Evolutionary conservation across 2,113 vertebrate genomes (phyloP), one percentile per base, ranked within the genome.

Genomic region (Nibea albiflora): DNA sequence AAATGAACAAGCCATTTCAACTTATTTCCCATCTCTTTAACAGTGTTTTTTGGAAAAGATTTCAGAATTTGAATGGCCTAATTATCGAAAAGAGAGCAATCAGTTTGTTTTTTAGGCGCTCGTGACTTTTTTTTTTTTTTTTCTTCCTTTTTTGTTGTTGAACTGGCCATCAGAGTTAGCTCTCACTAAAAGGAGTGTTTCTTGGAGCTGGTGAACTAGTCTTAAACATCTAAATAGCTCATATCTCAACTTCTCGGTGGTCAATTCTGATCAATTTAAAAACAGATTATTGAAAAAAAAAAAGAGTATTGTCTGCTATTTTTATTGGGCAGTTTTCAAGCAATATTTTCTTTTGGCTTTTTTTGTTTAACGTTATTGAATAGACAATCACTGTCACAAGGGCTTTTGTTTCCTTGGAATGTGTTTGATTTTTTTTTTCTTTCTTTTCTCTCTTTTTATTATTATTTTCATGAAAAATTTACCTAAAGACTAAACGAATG

Each of bases 311-410:
- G 64, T 90, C 87, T 88, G 81, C 85, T 86, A 46, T 87, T 91
- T 89, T 76, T 84, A 89, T 93, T 86, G 80, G 88, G 90, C 90
- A 85, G 88, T 89, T 93, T 93, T 92, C 85, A 92, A 93, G 92
- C 92, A 93, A 92, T 93, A 93, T 91, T 91, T 93, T 87, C 11
- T 86, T 91, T 93, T 89, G 62, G 84, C 81, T 68, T 74, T 73
- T 67, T 84, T 69, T 58, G 26, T 90, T 91, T 68, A 85, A 79
- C 58, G 50, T 91, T 93, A 86, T 91, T 93, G 87, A 93, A 94
- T 90, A 92, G 95, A 95, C 95, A 95, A 95, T 95, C 95, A 95
- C 93, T 95, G 93, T 94, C 93, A 92, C 91, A 95, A 95, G 94
- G 94, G 94, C 94, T 95, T 95, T 95, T 93, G 90, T 93, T 95